Conservation (phyloP, 2,113 vertebrate genomes). For the Xiphorhynchus elegans region DNA sequence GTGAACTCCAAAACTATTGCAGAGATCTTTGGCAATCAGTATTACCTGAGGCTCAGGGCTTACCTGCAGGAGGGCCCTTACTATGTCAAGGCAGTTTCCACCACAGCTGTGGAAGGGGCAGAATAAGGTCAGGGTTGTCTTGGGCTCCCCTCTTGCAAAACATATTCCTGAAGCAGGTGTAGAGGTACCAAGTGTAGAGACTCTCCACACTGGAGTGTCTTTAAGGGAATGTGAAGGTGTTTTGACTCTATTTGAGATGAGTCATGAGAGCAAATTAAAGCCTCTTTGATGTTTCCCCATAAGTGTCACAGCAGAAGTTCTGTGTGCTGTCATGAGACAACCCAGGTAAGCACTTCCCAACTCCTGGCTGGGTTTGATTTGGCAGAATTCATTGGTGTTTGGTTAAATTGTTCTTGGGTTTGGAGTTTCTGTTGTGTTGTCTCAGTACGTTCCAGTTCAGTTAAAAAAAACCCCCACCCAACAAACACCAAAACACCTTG, state of each 20-base stretch:
- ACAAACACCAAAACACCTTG: neutral
- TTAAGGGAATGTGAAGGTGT: neutral
- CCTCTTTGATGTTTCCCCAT: neutral
- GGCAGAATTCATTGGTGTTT: neutral
- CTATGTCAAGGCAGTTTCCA: slow-evolving; percentile 85
- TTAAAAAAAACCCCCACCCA: neutral
- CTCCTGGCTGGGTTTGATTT: neutral
- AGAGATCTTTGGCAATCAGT: slow-evolving; percentile 87
- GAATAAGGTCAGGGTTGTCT: slow-evolving; percentile 72
- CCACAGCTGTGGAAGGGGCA: slow-evolving; percentile 88
- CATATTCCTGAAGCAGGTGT: neutral
- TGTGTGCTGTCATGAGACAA: neutral
- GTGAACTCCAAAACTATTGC: slow-evolving; percentile 82
- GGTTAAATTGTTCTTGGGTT: neutral
- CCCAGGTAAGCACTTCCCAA: neutral
- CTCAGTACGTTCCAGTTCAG: neutral
- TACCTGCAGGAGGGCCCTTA: slow-evolving; percentile 92
- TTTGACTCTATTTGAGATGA: neutral
- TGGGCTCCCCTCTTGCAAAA: neutral
- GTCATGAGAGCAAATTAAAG: neutral
- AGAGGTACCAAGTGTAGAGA: neutral
- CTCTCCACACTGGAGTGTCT: neutral
- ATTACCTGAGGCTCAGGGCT: slow-evolving; percentile 87
- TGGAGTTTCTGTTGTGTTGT: neutral
- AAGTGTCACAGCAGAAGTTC: neutral